phyloP scores from a whole-genome alignment of 2,888 invertebrate genomes.

The Brenthis daphne region DNA sequence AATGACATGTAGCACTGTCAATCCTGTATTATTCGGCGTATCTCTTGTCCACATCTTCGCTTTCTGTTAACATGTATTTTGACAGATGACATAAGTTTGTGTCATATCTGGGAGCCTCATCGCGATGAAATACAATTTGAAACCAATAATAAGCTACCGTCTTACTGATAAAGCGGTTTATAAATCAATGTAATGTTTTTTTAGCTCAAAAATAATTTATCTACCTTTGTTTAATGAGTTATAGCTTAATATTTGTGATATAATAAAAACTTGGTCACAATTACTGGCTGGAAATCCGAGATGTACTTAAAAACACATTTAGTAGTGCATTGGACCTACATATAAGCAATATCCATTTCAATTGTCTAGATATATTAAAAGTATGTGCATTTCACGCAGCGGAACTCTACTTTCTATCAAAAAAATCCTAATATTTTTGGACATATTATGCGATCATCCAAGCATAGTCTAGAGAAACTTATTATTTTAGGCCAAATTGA shows the following conservation, averaged over 20 bases:
- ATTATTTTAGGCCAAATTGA: too few relatives aligned
- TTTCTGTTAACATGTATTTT: conserved; percentile 78
- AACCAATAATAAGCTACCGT: conserved; percentile 79
- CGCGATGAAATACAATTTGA: conserved; percentile 78
- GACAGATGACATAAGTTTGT: conserved; percentile 81
- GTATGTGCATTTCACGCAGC: too few relatives aligned
- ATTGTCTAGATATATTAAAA: too few relatives aligned
- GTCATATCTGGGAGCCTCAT: conserved; percentile 68
- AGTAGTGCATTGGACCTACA: not conserved
- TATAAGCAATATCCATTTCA: too few relatives aligned
- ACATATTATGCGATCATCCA: too few relatives aligned
- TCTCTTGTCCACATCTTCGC: conserved; percentile 29
- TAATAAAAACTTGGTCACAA: conserved; percentile 11
- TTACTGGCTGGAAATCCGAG: not conserved
- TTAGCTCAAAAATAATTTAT: conserved; percentile 29
- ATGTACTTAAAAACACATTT: not conserved
- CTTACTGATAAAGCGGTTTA: conserved; percentile 69
- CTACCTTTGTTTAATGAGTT: conserved; percentile 31
- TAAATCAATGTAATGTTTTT: conserved; percentile 67
- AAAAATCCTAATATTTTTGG: too few relatives aligned
- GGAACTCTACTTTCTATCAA: too few relatives aligned
- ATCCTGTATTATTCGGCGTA: conserved; percentile 30
- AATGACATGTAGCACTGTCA: conserved; percentile 69
- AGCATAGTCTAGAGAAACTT: too few relatives aligned
- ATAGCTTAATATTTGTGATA: conserved; percentile 29